Percentiles rank a stretch among this genome's conserved stretches.
These are phyloP conservation scores for Oxytorus armatus DNA, from an alignment of 2,888 invertebrate genomes.

Conservation along the genomic window DNA sequence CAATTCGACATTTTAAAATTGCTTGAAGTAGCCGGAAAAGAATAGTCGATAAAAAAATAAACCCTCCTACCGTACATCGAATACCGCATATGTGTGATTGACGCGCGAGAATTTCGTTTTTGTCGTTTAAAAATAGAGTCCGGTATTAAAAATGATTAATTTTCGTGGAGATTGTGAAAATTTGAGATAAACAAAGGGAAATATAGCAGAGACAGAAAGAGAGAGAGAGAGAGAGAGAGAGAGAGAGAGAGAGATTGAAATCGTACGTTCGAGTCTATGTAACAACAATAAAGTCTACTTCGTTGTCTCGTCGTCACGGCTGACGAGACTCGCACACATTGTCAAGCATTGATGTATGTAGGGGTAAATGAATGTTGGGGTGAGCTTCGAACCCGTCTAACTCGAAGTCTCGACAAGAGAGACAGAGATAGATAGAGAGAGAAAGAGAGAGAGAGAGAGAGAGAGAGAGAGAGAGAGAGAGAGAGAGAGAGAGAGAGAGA, in stretches of 20 bases:
- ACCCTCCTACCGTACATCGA: too few species aligned
- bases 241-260: neutral
- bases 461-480: conserved; percentile 7
- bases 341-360: conserved; percentile 5
- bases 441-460: too few species aligned
- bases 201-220: too few species aligned
- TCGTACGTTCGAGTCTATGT: neutral
- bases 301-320: conserved; percentile 51
- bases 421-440: conserved; percentile 15
- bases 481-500: conserved; percentile 5
- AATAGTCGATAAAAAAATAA: too few species aligned
- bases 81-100: too few species aligned
- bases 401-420: conserved; percentile 53
- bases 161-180: too few species aligned
- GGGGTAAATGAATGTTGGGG: conserved; percentile 26
- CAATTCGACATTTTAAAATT: too few species aligned
- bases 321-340: conserved; percentile 19
- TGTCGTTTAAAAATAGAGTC: too few species aligned
- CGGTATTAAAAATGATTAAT: too few species aligned
- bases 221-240: too few species aligned
- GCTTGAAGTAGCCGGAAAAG: too few species aligned
- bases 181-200: neutral
- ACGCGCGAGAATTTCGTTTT: too few species aligned
- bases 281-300: conserved; percentile 37
- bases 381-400: conserved; percentile 63